These are phyloP conservation scores for Stratiomys singularior DNA, from an alignment of 2,888 invertebrate genomes.

Conservation along the genomic window DNA sequence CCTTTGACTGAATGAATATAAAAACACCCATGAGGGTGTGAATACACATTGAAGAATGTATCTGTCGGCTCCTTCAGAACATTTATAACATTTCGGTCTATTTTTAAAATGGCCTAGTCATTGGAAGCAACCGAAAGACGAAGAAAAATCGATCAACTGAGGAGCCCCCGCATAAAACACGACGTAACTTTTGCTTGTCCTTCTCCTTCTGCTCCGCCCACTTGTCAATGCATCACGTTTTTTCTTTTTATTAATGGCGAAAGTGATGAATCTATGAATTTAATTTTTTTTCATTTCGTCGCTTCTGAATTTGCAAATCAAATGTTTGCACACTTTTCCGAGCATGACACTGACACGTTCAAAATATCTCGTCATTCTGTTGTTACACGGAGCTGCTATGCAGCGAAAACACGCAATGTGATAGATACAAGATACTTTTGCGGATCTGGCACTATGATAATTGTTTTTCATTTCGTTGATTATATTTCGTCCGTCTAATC, in stretches of 20 bases:
- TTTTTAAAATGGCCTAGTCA: not conserved
- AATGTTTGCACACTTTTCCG: not conserved
- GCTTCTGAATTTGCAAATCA: not conserved
- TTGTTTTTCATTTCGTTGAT: not conserved
- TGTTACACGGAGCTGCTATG: not conserved
- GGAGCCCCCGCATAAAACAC: not conserved
- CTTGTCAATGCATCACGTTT: not conserved
- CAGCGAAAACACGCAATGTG: too few relatives aligned
- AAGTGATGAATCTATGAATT: conserved; percentile 2
- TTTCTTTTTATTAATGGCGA: not conserved
- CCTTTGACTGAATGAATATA: too few relatives aligned
- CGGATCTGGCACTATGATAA: conserved; percentile 14
- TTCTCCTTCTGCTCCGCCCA: not conserved
- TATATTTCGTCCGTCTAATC: too few relatives aligned
- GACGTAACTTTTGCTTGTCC: not conserved
- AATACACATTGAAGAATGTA: too few relatives aligned
- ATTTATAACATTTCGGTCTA: not conserved
- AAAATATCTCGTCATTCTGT: not conserved
- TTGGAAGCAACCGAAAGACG: not conserved
- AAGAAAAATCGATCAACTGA: not conserved
- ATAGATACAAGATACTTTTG: not conserved
- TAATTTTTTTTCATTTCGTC: not conserved
- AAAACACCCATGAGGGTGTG: too few relatives aligned
- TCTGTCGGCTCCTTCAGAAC: too few relatives aligned
- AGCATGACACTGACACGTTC: not conserved